Evolutionary conservation across 2,888 invertebrate genomes (phyloP).

Genomic region (Eupithecia dodoneata): DNA sequence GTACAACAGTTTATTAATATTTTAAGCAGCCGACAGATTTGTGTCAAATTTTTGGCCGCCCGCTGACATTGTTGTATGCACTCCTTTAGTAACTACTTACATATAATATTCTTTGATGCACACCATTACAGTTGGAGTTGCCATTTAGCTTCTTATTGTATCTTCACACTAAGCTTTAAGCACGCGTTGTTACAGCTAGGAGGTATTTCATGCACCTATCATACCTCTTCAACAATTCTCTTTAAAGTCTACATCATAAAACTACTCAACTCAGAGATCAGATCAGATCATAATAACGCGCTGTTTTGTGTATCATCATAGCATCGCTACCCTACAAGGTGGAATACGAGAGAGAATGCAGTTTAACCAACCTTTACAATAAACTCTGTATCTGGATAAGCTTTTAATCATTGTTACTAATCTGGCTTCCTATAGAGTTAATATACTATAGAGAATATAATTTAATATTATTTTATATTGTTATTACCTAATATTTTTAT

Average conservation of each 20-base stretch:
- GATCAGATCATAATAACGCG: slow-evolving; percentile 24
- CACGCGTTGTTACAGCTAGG: neutral
- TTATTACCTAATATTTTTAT: too few relatives aligned
- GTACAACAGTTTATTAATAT: too few relatives aligned
- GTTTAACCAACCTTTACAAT: slow-evolving; percentile 27
- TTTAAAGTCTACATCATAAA: neutral
- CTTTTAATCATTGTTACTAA: slow-evolving; percentile 21
- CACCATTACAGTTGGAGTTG: too few relatives aligned
- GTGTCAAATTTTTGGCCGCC: too few relatives aligned
- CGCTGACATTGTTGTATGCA: too few relatives aligned
- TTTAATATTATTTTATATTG: too few relatives aligned
- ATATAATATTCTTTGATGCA: too few relatives aligned
- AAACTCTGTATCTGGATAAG: slow-evolving; percentile 11
- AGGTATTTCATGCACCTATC: neutral
- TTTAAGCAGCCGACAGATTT: too few relatives aligned
- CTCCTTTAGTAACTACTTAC: too few relatives aligned
- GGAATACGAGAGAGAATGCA: slow-evolving; percentile 35
- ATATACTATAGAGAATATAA: too few relatives aligned
- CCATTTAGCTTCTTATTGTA: neutral
- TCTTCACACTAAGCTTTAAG: neutral
- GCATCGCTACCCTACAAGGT: slow-evolving; percentile 30
- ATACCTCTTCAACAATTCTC: neutral
- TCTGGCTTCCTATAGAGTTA: neutral
- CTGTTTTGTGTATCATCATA: slow-evolving; percentile 26
- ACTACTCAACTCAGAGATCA: neutral